These are phyloP conservation scores for Eospalax fontanierii DNA, from an alignment of 2,797 vertebrate genomes.

Conservation along the genomic window DNA sequence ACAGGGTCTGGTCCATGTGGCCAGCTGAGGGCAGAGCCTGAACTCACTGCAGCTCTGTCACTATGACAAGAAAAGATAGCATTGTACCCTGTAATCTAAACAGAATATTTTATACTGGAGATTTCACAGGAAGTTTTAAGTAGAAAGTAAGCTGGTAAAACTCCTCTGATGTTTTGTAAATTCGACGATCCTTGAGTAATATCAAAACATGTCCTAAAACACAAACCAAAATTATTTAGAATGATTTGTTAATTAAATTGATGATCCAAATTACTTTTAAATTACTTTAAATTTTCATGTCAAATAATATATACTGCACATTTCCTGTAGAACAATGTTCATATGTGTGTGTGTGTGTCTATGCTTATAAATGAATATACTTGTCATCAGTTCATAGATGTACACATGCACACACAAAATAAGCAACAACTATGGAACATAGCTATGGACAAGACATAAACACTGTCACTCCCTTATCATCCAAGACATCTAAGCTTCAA, in stretches of 20 bases:
- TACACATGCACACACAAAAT: not conserved
- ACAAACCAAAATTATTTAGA: slow-evolving; percentile 37
- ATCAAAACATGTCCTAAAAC: slow-evolving; percentile 33
- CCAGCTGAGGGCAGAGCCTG: not conserved
- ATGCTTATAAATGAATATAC: not conserved
- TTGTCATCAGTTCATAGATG: not conserved
- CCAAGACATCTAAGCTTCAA: not conserved
- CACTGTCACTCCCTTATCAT: not conserved
- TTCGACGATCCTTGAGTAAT: slow-evolving; percentile 1
- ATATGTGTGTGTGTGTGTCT: not conserved
- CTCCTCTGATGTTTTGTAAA: not conserved
- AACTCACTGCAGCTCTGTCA: not conserved
- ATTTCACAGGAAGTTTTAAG: not conserved
- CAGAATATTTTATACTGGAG: not conserved
- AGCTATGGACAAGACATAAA: not conserved
- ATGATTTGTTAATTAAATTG: not conserved
- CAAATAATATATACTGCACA: not conserved
- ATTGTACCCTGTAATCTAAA: not conserved
- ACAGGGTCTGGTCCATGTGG: not conserved
- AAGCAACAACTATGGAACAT: not conserved
- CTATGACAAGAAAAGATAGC: not conserved
- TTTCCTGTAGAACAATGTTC: not conserved
- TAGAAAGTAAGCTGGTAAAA: not conserved
- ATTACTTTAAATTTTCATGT: not conserved
- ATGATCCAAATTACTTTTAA: not conserved